Evolutionary conservation across 2,797 vertebrate genomes (phyloP), one percentile per base, ranked within the genome.

Genomic region (Botia almorhae): DNA sequence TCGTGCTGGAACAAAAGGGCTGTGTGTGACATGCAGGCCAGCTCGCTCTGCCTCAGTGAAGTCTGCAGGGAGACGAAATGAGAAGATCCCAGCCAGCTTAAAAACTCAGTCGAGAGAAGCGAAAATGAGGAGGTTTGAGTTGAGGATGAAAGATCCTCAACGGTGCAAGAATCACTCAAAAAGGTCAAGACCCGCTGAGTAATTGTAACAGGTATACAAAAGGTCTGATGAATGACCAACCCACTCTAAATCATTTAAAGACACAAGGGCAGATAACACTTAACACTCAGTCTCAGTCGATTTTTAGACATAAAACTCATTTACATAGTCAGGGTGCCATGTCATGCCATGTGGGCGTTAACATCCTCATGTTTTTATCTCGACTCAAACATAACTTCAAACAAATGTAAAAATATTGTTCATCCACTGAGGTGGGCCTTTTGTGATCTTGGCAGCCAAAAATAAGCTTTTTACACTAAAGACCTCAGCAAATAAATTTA

Each of bases 1-100:
- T 55, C 2, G 17, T 29, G 21, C 23, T 51, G 23, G 56, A 82
- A 58, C 72, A 78, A 83, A 67, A 78, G 67, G 16, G 13, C 76
- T 70, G 43, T 70, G 56, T 61, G 67, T 26, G 6, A 63, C 67
- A 17, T 13, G 43, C 48, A 33, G 73, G 17, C 55, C 63, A 65
- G 63, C 2, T 23, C 7, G 33, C 23, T 46, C 53, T 70, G 67
- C 43, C 23, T 33, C n/a, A 12, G 43, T 33, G n/a, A 36, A 69
- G 21, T 68, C 33, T 76, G 63, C 19, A 46, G 53, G 17, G 51
- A 39, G 39, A 48, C 43, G 16, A 77, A 58, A 29, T 12, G 14
- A 46, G 51, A 68, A 51, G 5, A 17, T 68, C 48, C 19, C 13
- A 77, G 64, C 36, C 26, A 21, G 6, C 16, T 17, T 1, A 63